phyloP scores from a whole-genome alignment of 2,888 invertebrate genomes.

The Strigamia crassipes region DNA sequence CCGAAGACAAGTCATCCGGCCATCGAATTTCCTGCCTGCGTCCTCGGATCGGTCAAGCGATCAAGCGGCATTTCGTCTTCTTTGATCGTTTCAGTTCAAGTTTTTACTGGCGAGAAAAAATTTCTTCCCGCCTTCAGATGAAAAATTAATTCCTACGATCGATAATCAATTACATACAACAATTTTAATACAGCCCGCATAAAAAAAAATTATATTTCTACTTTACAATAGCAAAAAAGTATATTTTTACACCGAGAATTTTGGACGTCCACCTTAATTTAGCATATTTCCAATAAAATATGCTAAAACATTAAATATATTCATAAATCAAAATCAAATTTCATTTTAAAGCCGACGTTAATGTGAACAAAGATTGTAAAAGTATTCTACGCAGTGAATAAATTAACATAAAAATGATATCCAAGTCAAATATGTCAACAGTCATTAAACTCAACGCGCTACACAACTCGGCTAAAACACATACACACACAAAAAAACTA shows the following conservation, averaged over 20 bases:
- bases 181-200: too few relatives aligned
- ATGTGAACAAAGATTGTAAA: neutral
- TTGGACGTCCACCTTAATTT: too few relatives aligned
- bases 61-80: neutral
- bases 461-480: neutral
- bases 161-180: too few relatives aligned
- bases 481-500: neutral
- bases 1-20: constrained; percentile 23
- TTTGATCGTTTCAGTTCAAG: constrained; percentile 4
- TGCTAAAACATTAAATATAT: too few relatives aligned
- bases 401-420: neutral
- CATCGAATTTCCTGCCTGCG: constrained; percentile 19
- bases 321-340: too few relatives aligned
- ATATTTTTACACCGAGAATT: too few relatives aligned
- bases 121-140: too few relatives aligned
- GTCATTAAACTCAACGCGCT: neutral
- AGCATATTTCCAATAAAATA: too few relatives aligned
- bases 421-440: neutral
- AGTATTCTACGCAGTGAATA: neutral
- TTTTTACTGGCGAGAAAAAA: too few relatives aligned
- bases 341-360: neutral
- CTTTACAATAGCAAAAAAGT: too few relatives aligned
- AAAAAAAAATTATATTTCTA: too few relatives aligned
- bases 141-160: too few relatives aligned
- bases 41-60: constrained; percentile 7